A percentile compares a stretch with the other conserved stretches of the same genome.
phyloP scores from a whole-genome alignment of 2,113 vertebrate genomes.

The Cnemophilus loriae region DNA sequence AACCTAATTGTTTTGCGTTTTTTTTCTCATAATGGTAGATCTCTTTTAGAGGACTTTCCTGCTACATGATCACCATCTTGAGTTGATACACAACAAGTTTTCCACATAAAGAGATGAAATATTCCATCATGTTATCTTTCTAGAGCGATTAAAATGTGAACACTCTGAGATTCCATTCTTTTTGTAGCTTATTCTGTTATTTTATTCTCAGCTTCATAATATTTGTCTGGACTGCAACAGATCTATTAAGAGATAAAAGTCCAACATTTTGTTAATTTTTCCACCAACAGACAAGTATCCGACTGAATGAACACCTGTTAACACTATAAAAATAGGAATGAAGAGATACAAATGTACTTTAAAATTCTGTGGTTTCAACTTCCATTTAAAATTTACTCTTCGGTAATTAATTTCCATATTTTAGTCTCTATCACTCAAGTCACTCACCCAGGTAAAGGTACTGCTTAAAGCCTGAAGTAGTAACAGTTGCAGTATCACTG shows the following conservation, averaged over 20 bases:
- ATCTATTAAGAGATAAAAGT: neutral
- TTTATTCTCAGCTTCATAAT: neutral
- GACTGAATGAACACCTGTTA: neutral
- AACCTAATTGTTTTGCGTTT: accelerated
- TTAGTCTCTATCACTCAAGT: neutral
- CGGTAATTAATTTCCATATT: neutral
- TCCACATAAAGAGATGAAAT: neutral
- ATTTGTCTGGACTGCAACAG: neutral
- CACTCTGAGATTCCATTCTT: neutral
- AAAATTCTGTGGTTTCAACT: neutral
- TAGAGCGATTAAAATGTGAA: neutral
- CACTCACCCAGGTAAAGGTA: neutral
- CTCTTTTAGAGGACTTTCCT: neutral
- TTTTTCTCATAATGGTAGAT: neutral
- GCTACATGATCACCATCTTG: neutral
- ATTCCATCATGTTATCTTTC: neutral
- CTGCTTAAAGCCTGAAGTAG: neutral
- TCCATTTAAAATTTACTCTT: neutral
- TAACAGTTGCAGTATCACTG: neutral
- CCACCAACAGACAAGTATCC: neutral
- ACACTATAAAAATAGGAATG: neutral
- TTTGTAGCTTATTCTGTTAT: neutral
- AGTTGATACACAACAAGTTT: neutral
- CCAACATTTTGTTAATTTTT: neutral
- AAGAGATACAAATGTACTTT: neutral